Base-by-base conservation (phyloP, 2,113 vertebrate genomes). In the Prionailurus bengalensis region DNA sequence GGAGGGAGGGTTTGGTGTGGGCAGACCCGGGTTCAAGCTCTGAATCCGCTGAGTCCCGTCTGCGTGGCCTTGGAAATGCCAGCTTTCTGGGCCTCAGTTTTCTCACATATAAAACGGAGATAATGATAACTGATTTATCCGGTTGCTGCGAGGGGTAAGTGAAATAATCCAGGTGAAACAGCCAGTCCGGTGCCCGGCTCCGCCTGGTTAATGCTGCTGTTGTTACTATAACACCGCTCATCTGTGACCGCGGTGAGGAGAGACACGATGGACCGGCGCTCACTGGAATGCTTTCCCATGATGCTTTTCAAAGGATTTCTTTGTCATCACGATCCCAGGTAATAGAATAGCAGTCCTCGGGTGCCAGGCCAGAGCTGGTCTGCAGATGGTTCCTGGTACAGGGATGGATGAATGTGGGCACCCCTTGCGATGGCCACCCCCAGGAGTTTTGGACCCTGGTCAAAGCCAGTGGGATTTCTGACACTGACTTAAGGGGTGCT, bases 11-110 rank as follows among this genome's bases (percentile, higher is more conserved):
- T 66, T 31, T 36, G 48, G 36, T 61, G 48, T 61, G 17, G 58
- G 27, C 4, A 36, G 76, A 66, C 7, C 36, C 78, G 45, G 17
- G 17, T 45, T 89, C 51, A 73, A 15, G 12, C 78, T 88, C 80
- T 33, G 42, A 84, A 51, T 53, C 68, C 2, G 1, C 10, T 3
- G 33, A 9, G 13, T 71, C 31, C 73, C 87, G 79, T 33, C 29
- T 27, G 9, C 0, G 0, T 53, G 53, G n/a, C 36, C 25, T 81
- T 42, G 1, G 10, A 31, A 21, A 36, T 4, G 33, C 7, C 48
- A n/a, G 9, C 91, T 90, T 55, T 45, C n/a, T 29, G 68, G 15
- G 27, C 31, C 48, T 97, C 39, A 3, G 11, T 84, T 66, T 71
- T 39, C 74, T 79, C 7, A 19, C 14, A 11, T 15, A 45, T 45